Evolutionary conservation across 2,113 vertebrate genomes (phyloP).

Genomic region (Tachysurus fulvidraco): DNA sequence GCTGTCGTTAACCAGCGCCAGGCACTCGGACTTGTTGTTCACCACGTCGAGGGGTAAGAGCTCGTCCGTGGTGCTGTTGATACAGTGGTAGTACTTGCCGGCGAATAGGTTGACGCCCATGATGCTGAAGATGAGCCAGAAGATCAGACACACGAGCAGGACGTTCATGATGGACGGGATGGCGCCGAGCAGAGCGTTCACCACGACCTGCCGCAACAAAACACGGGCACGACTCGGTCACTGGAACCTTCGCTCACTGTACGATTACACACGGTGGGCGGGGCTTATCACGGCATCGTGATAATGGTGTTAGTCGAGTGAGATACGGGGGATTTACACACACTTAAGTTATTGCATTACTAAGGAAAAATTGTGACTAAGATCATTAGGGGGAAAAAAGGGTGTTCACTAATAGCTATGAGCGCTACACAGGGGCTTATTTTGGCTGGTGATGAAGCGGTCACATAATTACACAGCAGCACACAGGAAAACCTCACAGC

Average conservation of each 20-base stretch:
- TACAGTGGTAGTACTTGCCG: constrained; percentile 92
- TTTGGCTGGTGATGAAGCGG: neutral
- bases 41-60: constrained; percentile 76
- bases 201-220: constrained; percentile 82
- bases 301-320: constrained; percentile 15
- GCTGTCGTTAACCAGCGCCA: constrained; percentile 73
- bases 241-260: neutral
- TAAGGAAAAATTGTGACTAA: neutral
- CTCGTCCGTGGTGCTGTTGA: constrained; percentile 85
- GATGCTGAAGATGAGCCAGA: constrained; percentile 99
- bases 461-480: constrained; percentile 39
- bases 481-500: constrained; percentile 3
- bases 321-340: neutral
- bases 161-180: constrained; percentile 99
- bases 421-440: constrained; percentile 3
- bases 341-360: neutral
- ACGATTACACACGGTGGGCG: neutral
- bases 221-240: neutral
- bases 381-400: neutral
- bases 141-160: constrained; percentile 97
- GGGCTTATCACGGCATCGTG: neutral
- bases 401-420: constrained; percentile 24
- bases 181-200: constrained; percentile 95
- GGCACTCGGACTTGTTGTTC: constrained; percentile 86
- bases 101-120: constrained; percentile 99